Evolutionary conservation across 2,888 invertebrate species (phyloP).

Genomic region (Mythimna loreyi): DNA sequence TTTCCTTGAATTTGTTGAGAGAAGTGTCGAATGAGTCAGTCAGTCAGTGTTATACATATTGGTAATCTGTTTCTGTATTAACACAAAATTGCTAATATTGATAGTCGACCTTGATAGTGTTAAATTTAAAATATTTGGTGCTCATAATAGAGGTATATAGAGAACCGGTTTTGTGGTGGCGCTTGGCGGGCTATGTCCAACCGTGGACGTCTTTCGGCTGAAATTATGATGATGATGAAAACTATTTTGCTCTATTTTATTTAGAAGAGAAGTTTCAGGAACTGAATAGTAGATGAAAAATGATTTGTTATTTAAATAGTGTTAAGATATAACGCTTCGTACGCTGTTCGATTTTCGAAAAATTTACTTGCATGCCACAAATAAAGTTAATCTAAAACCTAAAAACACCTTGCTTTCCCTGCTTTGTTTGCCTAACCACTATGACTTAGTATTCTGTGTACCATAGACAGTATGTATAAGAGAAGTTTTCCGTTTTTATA

Average conservation of each 20-base stretch:
- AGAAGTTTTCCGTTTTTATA: background rate
- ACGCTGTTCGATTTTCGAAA: too few species aligned
- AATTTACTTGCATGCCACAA: too few species aligned
- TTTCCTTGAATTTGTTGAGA: slow-evolving; percentile 44
- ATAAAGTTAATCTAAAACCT: too few species aligned
- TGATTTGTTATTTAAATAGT: too few species aligned
- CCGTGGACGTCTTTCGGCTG: too few species aligned
- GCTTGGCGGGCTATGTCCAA: too few species aligned
- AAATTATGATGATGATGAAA: too few species aligned
- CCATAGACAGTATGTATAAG: background rate
- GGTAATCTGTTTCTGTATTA: slow-evolving; percentile 3
- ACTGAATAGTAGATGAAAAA: background rate
- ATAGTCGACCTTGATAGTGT: background rate
- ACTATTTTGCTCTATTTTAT: background rate
- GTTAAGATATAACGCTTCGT: too few species aligned
- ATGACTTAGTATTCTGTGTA: background rate
- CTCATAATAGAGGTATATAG: too few species aligned
- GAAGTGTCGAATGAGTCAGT: slow-evolving; percentile 36
- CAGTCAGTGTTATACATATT: background rate
- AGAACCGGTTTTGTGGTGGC: too few species aligned
- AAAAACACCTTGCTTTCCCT: too few species aligned
- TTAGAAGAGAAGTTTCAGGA: background rate
- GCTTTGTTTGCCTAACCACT: too few species aligned
- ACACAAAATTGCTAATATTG: background rate
- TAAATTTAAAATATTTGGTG: background rate